phyloP scores from a whole-genome alignment of 2,113 vertebrate genomes.

The Daubentonia madagascariensis region DNA sequence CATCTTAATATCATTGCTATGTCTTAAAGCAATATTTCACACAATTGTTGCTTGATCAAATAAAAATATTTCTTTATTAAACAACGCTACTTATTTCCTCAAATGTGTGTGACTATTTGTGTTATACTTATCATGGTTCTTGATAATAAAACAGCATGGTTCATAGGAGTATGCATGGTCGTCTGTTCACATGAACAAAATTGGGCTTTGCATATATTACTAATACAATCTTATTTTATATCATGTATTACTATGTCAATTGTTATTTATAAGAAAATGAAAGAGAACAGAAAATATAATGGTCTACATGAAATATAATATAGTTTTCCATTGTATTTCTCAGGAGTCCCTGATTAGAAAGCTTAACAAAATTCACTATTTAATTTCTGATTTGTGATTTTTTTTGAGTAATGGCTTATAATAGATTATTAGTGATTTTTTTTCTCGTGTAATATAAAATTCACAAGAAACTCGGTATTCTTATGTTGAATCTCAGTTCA shows the following conservation, averaged over 20 bases:
- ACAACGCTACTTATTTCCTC: not conserved
- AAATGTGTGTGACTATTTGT: not conserved
- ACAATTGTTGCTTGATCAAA: not conserved
- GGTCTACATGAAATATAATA: not conserved
- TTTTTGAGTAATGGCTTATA: not conserved
- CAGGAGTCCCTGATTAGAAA: not conserved
- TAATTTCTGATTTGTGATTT: not conserved
- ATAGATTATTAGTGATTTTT: not conserved
- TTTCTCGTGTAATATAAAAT: not conserved
- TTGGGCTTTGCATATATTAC: not conserved
- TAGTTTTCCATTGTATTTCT: not conserved
- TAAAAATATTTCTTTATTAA: not conserved
- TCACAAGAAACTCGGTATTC: not conserved
- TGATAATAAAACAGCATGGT: not conserved
- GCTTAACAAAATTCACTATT: not conserved
- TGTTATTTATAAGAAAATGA: conserved; percentile 21
- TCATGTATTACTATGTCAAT: not conserved
- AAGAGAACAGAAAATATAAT: not conserved
- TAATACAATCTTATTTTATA: not conserved
- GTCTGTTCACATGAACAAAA: not conserved
- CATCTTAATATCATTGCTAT: not conserved
- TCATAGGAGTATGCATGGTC: not conserved
- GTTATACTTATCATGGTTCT: not conserved
- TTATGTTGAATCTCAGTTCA: not conserved
- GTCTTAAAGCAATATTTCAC: not conserved